Base-by-base conservation (phyloP, 2,888 invertebrate genomes). In the Agriopis marginaria region DNA sequence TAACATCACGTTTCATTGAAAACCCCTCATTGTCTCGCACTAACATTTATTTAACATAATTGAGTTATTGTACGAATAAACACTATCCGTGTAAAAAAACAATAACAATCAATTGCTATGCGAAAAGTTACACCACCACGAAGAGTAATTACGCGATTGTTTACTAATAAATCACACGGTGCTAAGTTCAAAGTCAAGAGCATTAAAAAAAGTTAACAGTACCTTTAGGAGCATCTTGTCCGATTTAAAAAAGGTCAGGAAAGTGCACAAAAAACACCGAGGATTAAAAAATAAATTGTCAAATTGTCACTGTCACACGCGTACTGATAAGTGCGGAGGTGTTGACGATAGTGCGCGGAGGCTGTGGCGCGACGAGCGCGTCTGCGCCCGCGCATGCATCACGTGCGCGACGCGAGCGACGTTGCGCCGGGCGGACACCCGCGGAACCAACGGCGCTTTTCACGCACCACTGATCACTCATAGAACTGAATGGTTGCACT, bases 381-480 rank as follows among this genome's bases (percentile, higher is more conserved):
- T 92, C 92, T 92, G 92, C 88, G 88, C 89, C 74, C 80, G 92
- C 92, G 90, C 89, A 86, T 84, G 79, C 87, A 89, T 93, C 93
- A 93, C 92, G 93, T 93, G 93, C 92, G 82, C 71, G 79, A 76
- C 76, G 70, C 79, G 86, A 86, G 93, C 92, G 92, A 93, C 88
- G 92, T 93, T 88, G 76, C 68, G 85, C 86, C 79, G 86, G 88
- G 87, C 85, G 93, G 89, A 75, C 64, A 77, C 68, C 68, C 74
- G 75, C 62, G 73, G 90, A 87, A 93, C 89, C 90, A 91, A 88
- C 90, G 85, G 83, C 79, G 74, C 82, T 88, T 87, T 91, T 85
- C 88, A 89, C 87, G 91, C 87, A 85, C 82, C 84, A 89, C 76
- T 79, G 80, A 77, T 77, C 83, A 76, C 78, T 80, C 79, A 78